These are phyloP conservation scores for Mus caroli DNA, from an alignment of 2,797 vertebrate species.

Conservation along the genomic window DNA sequence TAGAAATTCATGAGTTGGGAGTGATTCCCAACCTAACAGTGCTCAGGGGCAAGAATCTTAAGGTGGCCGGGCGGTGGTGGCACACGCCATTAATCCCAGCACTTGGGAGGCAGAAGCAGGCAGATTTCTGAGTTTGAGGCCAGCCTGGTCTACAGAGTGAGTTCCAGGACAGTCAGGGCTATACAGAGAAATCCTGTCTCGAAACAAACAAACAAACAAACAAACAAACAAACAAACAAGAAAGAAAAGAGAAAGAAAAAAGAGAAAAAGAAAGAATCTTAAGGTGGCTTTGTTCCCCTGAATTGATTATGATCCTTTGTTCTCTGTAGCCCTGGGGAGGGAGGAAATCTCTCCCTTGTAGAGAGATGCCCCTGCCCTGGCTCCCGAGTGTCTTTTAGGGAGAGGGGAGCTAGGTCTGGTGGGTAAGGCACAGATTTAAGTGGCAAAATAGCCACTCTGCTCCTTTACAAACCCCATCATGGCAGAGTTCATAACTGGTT, in stretches of 20 bases:
- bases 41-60: background rate
- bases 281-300: background rate
- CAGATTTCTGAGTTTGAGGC: too few species aligned
- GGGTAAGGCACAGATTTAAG: background rate
- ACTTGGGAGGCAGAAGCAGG: too few species aligned
- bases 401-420: background rate
- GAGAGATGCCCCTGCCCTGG: background rate
- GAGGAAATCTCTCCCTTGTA: background rate
- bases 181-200: too few species aligned
- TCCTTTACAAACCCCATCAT: background rate
- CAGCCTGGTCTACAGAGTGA: too few species aligned
- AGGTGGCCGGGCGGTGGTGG: too few species aligned
- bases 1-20: background rate
- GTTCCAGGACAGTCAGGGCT: too few species aligned
- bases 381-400: background rate
- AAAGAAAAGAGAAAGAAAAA: too few species aligned
- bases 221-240: too few species aligned
- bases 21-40: background rate
- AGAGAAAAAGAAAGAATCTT: too few species aligned
- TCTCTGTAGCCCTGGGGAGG: background rate
- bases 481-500: background rate
- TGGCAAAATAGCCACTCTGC: background rate
- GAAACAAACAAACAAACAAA: too few species aligned
- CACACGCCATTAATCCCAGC: too few species aligned
- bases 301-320: background rate